Base-by-base conservation (phyloP, 2,797 vertebrate species). In the Aeoliscus strigatus region DNA sequence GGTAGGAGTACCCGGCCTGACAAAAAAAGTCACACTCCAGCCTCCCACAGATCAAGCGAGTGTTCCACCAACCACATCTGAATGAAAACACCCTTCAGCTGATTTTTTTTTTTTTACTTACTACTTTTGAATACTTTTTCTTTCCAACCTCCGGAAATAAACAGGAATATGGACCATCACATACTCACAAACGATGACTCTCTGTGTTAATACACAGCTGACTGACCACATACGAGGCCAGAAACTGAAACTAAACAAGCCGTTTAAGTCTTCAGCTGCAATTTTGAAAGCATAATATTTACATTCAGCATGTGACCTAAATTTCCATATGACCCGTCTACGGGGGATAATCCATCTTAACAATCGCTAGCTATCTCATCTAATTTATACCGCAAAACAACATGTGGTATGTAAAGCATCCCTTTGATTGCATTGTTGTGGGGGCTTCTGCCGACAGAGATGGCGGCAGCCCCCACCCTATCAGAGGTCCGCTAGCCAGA, bases 371-470 rank as follows among this genome's bases (percentile, higher is more conserved):
- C 50, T 49, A 55, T 66, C 61, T 41, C 44, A 35, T 78, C 60
- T 75, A 63, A 81, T 75, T 77, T 74, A 76, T 76, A 66, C 66
- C 10, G 17, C 56, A 70, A 76, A 83, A 82, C 80, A 84, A 78
- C 79, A 84, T 71, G 77, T 82, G 81, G 73, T 71, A 75, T 73
- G 74, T 74, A 65, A 77, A 82, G 72, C 61, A 81, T 78, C 42
- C 57, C 77, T 81, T 79, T 86, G 79, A 86, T 83, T 77, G 60
- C 36, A 71, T 81, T 82, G 78, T 83, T 61, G 51, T 18, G 34
- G 27, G 31, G 39, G 48, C 56, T 56, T 70, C 51, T 56, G 55
- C 35, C 56, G 62, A 60, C 58, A 44, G 51, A 27, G 52, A 39
- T 28, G 46, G 48, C 3, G 14, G 16, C 62, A 51, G 52, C 33